These are phyloP conservation scores for Cephonodes hylas DNA, from an alignment of 2,888 invertebrate species.

Conservation along the genomic window DNA sequence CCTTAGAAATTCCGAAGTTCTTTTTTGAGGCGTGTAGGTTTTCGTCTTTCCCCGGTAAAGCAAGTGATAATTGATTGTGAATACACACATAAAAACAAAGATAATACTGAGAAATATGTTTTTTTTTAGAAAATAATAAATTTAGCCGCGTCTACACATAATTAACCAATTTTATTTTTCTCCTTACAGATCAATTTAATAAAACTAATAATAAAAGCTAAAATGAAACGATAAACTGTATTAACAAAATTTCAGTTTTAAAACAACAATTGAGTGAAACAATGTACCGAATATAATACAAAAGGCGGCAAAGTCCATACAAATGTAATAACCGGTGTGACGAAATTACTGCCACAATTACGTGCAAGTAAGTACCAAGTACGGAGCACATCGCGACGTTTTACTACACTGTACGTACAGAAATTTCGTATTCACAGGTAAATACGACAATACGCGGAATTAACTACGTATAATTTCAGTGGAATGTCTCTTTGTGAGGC, in stretches of 20 bases:
- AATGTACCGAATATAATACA: neutral
- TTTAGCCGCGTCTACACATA: no score
- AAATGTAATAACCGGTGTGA: neutral
- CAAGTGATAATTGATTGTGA: no score
- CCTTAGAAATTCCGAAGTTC: no score
- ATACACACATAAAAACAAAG: no score
- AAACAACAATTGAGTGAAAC: neutral
- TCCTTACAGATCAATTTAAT: no score
- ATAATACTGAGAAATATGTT: no score
- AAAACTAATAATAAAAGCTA: no score
- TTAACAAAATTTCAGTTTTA: neutral
- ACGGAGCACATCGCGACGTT: neutral
- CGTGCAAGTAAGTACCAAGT: neutral
- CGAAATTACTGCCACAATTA: neutral
- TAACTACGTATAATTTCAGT: slow-evolving; percentile 21
- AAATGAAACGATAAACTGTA: no score
- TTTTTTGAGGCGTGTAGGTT: no score
- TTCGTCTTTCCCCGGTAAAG: no score
- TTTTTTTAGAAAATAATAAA: no score
- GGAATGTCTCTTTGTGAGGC: slow-evolving; percentile 16
- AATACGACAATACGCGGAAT: slow-evolving; percentile 19
- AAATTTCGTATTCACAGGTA: slow-evolving; percentile 12
- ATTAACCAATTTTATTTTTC: no score
- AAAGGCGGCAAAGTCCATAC: neutral
- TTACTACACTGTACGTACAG: neutral